These are phyloP conservation scores for Hippocampus barbouri DNA, from an alignment of 2,113 vertebrate genomes.

Conservation along the genomic window DNA sequence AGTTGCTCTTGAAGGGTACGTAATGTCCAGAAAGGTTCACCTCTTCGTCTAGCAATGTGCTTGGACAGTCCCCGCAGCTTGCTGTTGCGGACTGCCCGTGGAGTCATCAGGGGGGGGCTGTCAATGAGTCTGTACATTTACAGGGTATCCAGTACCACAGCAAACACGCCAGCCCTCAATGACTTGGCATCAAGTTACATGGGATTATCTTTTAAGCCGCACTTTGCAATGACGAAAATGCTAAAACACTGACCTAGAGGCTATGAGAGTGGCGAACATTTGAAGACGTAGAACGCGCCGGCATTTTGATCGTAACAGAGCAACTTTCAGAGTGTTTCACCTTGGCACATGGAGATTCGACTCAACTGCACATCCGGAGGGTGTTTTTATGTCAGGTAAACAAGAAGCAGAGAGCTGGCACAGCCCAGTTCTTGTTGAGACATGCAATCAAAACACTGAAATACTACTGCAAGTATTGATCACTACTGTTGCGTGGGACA, in stretches of 20 bases:
- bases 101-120: constrained; percentile 30
- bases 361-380: constrained; percentile 24
- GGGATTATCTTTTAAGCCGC: constrained; percentile 1
- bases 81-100: constrained; percentile 32
- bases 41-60: constrained; percentile 41
- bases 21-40: constrained; percentile 29
- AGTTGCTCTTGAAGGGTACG: constrained; percentile 18
- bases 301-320: neutral
- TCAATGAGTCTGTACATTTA: constrained; percentile 15
- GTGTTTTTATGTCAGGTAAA: constrained; percentile 41
- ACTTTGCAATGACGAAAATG: neutral
- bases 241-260: neutral
- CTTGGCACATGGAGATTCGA: constrained; percentile 31
- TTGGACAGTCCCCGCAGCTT: constrained; percentile 39
- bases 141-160: constrained; percentile 32
- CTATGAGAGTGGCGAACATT: neutral
- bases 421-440: constrained; percentile 44
- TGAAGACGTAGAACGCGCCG: constrained; percentile 1
- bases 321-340: constrained; percentile 20
- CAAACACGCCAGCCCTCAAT: neutral
- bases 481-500: constrained; percentile 39
- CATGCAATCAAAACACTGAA: constrained; percentile 45
- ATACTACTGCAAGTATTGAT: constrained; percentile 37
- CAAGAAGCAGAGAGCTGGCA: constrained; percentile 17
- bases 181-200: constrained; percentile 8